phyloP scores from a whole-genome alignment of 2,888 invertebrate species.

The Lithosia quadra region DNA sequence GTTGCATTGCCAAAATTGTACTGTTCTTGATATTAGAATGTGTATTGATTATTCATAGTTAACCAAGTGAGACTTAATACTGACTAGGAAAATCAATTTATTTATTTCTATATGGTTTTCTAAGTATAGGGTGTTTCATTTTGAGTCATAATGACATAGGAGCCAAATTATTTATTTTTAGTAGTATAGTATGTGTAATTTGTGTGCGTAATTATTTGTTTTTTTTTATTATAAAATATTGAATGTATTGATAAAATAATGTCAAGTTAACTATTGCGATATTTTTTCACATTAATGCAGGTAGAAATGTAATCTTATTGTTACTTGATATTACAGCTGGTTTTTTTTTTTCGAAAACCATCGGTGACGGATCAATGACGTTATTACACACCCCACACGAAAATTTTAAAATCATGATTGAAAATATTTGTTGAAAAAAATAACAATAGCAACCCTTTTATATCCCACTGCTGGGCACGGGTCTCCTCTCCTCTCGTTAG shows the following conservation, averaged over 20 bases:
- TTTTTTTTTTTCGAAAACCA: neutral
- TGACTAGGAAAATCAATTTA: constrained; percentile 6
- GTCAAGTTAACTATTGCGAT: too few species aligned
- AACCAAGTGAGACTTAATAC: constrained; percentile 10
- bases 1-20: neutral
- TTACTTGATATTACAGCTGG: neutral
- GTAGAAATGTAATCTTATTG: neutral
- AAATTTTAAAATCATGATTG: too few species aligned
- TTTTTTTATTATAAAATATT: neutral
- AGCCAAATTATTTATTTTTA: constrained; percentile 8
- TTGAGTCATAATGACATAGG: neutral
- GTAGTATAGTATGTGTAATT: neutral
- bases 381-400: too few species aligned
- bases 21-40: neutral
- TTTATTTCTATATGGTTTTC: constrained; percentile 4
- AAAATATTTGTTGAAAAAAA: too few species aligned
- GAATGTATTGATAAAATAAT: neutral
- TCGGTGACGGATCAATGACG: too few species aligned
- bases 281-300: neutral
- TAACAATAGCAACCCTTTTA: too few species aligned
- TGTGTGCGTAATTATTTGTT: neutral
- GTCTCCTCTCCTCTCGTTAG: too few species aligned
- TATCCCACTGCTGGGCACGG: too few species aligned
- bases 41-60: neutral
- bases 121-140: neutral